phyloP scores from a whole-genome alignment of 2,888 invertebrate species.

The Choreutis nemorana region DNA sequence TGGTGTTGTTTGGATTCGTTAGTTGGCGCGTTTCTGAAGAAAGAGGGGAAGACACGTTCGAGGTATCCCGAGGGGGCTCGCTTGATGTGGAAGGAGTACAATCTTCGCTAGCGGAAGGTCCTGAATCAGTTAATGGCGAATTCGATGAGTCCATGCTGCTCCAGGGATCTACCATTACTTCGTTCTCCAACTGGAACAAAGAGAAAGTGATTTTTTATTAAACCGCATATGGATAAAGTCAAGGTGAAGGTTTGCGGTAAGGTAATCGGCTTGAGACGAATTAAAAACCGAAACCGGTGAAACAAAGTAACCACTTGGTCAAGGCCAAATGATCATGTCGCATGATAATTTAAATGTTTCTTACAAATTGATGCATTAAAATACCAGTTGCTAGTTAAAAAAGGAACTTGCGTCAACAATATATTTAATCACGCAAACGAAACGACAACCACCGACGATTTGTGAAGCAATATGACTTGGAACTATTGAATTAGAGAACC shows the following conservation, averaged over 20 bases:
- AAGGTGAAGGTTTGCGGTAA: slow-evolving; percentile 25
- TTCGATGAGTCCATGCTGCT: slow-evolving; percentile 65
- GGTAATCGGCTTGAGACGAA: slow-evolving; percentile 29
- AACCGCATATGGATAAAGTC: slow-evolving; percentile 24
- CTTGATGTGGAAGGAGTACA: slow-evolving; percentile 57
- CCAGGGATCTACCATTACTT: slow-evolving; percentile 64
- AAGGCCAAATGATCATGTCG: slow-evolving; percentile 26
- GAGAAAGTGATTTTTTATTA: slow-evolving; percentile 3
- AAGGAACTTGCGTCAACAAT: no score
- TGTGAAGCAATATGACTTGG: no score
- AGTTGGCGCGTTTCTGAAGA: slow-evolving; percentile 41
- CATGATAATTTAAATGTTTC: background rate
- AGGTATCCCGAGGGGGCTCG: slow-evolving; percentile 33
- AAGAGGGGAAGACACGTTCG: slow-evolving; percentile 30
- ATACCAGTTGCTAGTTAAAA: slow-evolving; percentile 24
- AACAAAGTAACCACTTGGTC: slow-evolving; percentile 26
- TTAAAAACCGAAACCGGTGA: slow-evolving; percentile 26
- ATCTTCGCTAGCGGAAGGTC: slow-evolving; percentile 59
- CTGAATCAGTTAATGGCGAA: slow-evolving; percentile 61
- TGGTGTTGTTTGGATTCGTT: slow-evolving; percentile 38
- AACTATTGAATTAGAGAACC: no score
- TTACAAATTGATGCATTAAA: slow-evolving; percentile 29
- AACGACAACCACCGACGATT: no score
- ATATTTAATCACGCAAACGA: no score
- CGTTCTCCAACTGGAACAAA: slow-evolving; percentile 67